Conservation (phyloP, 2,888 invertebrate genomes). For the Lepidocyrtinus sp. region DNA sequence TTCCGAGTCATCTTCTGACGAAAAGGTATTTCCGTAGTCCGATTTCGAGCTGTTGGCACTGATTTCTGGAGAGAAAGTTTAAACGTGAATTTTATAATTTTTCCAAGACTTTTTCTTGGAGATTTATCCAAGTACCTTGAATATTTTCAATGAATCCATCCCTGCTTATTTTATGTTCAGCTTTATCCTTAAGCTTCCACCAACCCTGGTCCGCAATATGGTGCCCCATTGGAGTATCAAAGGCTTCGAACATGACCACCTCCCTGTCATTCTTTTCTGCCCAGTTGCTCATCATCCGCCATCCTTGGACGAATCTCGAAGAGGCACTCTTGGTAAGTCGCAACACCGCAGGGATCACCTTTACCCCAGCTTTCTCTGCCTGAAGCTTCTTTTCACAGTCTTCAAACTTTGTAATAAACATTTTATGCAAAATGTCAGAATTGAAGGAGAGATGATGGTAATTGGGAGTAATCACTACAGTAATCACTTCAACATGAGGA, state of each 20-base stretch:
- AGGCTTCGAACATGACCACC: conserved; percentile 28
- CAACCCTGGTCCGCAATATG: conserved; percentile 23
- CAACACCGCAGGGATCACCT: conserved; percentile 23
- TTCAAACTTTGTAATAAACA: conserved; percentile 31
- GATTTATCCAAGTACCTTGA: too few species aligned
- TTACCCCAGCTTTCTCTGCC: neutral
- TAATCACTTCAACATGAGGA: conserved; percentile 17
- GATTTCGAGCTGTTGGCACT: neutral
- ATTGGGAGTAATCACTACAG: conserved; percentile 5
- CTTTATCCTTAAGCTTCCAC: conserved; percentile 21
- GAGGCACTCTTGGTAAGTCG: neutral
- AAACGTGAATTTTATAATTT: neutral
- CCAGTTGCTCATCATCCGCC: conserved; percentile 36
- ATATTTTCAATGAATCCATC: conserved; percentile 18
- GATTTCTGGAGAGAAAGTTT: neutral
- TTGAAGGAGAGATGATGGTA: conserved; percentile 27
- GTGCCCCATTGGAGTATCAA: conserved; percentile 28
- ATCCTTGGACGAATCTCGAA: neutral
- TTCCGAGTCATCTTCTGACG: conserved; percentile 15
- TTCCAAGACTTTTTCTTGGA: neutral
- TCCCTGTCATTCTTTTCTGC: conserved; percentile 16
- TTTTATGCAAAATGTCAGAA: conserved; percentile 5
- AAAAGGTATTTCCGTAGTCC: neutral
- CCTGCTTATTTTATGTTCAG: conserved; percentile 12
- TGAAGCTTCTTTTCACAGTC: conserved; percentile 41